Base-by-base conservation (phyloP, 1,140 invertebrate species). In the Bombus vancouverensis region DNA sequence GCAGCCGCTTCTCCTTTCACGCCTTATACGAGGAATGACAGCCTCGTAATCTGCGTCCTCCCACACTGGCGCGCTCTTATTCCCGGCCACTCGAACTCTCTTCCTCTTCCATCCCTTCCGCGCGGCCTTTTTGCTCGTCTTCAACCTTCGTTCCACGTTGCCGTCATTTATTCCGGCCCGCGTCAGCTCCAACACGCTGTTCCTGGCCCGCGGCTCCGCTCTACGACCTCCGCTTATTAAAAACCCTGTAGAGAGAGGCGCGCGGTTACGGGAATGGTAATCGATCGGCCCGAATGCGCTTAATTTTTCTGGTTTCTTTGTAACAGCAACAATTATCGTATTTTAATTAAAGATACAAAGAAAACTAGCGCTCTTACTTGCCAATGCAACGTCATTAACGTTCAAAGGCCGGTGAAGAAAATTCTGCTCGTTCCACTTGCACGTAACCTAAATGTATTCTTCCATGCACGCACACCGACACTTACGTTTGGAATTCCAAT, bases 41-140 rank as follows among this genome's bases (percentile, higher is more conserved):
- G 88, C 82, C 86, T 82, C 88, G 89, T 89, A 90, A 90, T 90
- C 88, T 88, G 86, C 89, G 88, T 90, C 89, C 89, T 81, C 89
- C 89, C 89, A 90, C 89, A 90, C 86, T 83, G 71, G 75, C 88
- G 62, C 86, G 44, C 79, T 78, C 88, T 82, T 81, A 65, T 68
- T 85, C 82, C 39, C 57, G 57, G 68, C 78, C 74, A 42, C 47
- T 37, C 18, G 47, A 22, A 53, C 18, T 53, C 47, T 34, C 68
- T 39, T 42, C 39, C 70, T 42, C 37, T 32, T 53, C n/a, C 25
- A 9, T 32, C 32, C 32, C 32, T 62, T 25, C 39, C 32, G 53
- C 8, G 0, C 44, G 28, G n/a, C 32, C 44, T 82, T 88, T 81
- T 81, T 78, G 62, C 82, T 82, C 83, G 39, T 80, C 66, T 68